These are phyloP conservation scores for Kryptolebias ocellatus DNA, from an alignment of 2,797 vertebrate species.

Conservation along the genomic window DNA sequence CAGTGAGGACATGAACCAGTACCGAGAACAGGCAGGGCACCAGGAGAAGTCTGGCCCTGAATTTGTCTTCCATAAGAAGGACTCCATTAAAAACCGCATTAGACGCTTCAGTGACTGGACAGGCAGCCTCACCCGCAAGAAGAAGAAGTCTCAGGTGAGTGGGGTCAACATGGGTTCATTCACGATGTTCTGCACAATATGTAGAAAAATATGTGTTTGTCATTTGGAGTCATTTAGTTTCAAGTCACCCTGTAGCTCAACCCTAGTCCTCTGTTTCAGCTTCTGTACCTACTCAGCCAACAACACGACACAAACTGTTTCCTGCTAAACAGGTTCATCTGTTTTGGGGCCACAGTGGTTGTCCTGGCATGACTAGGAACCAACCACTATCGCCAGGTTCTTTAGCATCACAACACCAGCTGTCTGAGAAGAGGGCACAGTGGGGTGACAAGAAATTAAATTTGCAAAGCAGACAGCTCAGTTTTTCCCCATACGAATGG, in stretches of 20 bases:
- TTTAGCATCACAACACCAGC: conserved; percentile 68
- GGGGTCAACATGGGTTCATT: rapidly evolving
- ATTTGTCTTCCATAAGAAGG: conserved; percentile 85
- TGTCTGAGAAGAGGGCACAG: conserved; percentile 66
- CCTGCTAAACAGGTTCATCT: conserved; percentile 50
- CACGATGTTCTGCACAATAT: not conserved
- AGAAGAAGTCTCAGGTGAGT: conserved; percentile 89
- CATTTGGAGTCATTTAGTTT: not conserved
- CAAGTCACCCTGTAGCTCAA: not conserved
- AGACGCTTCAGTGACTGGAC: conserved; percentile 95
- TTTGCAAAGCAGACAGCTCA: conserved; percentile 35
- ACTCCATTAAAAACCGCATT: conserved; percentile 89
- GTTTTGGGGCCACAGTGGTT: conserved; percentile 49
- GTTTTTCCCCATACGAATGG: conserved; percentile 35
- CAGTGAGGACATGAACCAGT: conserved; percentile 52
- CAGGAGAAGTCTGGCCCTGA: conserved; percentile 69
- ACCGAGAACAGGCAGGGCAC: conserved; percentile 39
- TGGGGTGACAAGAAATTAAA: conserved; percentile 64
- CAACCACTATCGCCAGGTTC: conserved; percentile 56
- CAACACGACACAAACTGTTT: conserved; percentile 29
- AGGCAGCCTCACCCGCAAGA: conserved; percentile 92
- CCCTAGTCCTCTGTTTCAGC: not conserved
- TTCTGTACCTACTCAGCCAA: conserved; percentile 10
- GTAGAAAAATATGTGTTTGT: conserved; percentile 13
- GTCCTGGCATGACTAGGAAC: conserved; percentile 56